A percentile compares a stretch with the other conserved stretches of the same genome.
phyloP scores from a whole-genome alignment of 2,797 vertebrate genomes.

The Echiichthys vipera region DNA sequence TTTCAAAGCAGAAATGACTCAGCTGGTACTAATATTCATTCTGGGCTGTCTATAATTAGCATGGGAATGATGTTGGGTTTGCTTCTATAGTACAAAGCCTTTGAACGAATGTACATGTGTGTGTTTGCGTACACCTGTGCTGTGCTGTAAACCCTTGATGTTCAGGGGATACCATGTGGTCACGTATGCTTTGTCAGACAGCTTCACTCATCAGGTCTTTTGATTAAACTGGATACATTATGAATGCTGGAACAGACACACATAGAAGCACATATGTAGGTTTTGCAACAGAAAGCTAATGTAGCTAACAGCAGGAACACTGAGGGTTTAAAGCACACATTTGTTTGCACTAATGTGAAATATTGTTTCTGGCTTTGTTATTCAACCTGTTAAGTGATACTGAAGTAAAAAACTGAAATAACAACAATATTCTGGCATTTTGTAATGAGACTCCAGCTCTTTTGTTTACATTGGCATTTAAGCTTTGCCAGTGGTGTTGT shows the following conservation, averaged over 20 bases:
- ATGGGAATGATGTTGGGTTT: not conserved
- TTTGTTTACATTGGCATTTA: conserved; percentile 1
- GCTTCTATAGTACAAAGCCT: conserved; percentile 11
- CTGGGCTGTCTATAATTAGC: not conserved
- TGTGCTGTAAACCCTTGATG: conserved; percentile 32
- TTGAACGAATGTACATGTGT: not conserved
- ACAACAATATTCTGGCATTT: not conserved
- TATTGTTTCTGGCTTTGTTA: not conserved
- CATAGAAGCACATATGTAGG: not conserved
- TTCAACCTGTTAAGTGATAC: not conserved
- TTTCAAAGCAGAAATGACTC: not conserved
- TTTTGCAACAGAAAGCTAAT: not conserved
- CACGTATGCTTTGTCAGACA: conserved; percentile 37
- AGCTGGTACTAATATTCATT: not conserved
- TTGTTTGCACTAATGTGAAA: not conserved
- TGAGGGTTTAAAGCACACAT: not conserved
- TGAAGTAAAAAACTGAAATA: not conserved
- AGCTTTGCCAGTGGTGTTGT: conserved; percentile 2
- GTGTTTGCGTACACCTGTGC: conserved; percentile 13
- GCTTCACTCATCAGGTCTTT: conserved; percentile 36
- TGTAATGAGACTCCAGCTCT: not conserved
- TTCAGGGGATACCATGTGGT: conserved; percentile 41
- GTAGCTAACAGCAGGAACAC: not conserved
- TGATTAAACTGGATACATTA: conserved; percentile 20
- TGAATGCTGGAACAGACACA: conserved; percentile 27